Percentiles rank a stretch among this genome's conserved stretches.
Conservation (phyloP, 2,888 invertebrate species). For the Tanypteryx hageni region DNA sequence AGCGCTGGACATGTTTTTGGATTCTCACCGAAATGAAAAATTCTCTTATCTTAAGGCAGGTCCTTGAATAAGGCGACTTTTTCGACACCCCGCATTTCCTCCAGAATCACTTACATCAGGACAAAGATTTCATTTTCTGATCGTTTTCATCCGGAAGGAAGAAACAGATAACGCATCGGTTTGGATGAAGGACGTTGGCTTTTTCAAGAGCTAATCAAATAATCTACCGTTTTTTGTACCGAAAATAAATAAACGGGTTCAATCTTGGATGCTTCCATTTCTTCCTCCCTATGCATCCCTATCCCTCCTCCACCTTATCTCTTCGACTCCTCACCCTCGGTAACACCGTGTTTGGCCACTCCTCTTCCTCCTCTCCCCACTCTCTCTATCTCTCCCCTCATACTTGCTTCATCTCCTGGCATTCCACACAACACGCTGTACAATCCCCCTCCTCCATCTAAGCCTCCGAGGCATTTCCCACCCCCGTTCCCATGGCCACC, state of each 20-base stretch:
- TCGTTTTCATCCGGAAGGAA: not conserved
- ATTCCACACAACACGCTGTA: conserved; percentile 8
- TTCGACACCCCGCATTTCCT: not conserved
- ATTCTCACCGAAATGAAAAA: not conserved
- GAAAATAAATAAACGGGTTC: not conserved
- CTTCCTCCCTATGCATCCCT: not conserved
- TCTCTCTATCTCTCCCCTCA: too few species aligned
- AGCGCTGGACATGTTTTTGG: too few species aligned
- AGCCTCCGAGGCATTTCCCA: not conserved
- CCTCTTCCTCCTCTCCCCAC: not conserved
- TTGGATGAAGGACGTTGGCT: not conserved
- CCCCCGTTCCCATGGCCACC: conserved; percentile 3
- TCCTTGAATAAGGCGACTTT: too few species aligned
- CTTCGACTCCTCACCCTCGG: not conserved
- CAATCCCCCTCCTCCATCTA: not conserved
- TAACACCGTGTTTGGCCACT: conserved; percentile 27
- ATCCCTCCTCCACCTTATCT: not conserved
- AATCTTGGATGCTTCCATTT: not conserved
- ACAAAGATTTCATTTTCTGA: conserved; percentile 25
- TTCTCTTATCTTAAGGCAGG: not conserved
- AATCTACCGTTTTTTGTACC: not conserved
- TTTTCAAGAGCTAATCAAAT: not conserved
- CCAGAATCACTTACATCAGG: not conserved
- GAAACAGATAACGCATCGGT: not conserved
- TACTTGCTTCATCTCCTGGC: too few species aligned